phyloP scores from a whole-genome alignment of 2,113 vertebrate species.

The Speoplatyrhinus poulsoni region DNA sequence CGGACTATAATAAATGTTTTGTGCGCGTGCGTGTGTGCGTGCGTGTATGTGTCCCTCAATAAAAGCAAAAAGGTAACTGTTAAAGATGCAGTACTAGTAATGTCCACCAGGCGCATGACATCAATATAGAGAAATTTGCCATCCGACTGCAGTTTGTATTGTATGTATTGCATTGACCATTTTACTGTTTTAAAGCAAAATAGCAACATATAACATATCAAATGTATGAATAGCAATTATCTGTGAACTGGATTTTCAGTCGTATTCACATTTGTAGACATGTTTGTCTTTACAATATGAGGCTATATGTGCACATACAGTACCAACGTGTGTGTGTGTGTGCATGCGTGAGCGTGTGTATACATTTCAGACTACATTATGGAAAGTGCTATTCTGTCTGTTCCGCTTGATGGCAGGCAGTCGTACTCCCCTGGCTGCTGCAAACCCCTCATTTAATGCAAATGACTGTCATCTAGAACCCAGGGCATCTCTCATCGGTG shows the following conservation, averaged over 20 bases:
- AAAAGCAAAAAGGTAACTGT: no score
- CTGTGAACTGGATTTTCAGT: slow-evolving; percentile 14
- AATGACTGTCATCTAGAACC: slow-evolving; percentile 98
- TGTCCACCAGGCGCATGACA: no score
- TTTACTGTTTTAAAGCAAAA: not conserved
- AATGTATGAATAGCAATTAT: not conserved
- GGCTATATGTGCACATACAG: not conserved
- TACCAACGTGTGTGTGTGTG: slow-evolving; percentile 3
- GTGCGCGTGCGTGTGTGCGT: not conserved
- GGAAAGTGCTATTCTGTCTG: slow-evolving; percentile 51
- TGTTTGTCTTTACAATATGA: not conserved
- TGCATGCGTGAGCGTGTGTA: slow-evolving; percentile 5
- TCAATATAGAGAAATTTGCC: no score
- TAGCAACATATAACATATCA: not conserved
- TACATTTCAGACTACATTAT: slow-evolving; percentile 39
- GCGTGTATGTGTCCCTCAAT: no score
- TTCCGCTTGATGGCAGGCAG: slow-evolving; percentile 58
- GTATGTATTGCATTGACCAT: slow-evolving; percentile 5
- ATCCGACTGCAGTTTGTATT: not conserved
- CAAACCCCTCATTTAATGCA: slow-evolving; percentile 98
- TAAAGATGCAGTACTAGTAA: no score
- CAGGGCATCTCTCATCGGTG: slow-evolving; percentile 87
- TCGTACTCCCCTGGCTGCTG: slow-evolving; percentile 80
- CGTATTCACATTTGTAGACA: slow-evolving; percentile 3
- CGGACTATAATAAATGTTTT: slow-evolving; percentile 29